Evolutionary conservation across 2,113 vertebrate species (phyloP).

Genomic region (Aythya baeri): DNA sequence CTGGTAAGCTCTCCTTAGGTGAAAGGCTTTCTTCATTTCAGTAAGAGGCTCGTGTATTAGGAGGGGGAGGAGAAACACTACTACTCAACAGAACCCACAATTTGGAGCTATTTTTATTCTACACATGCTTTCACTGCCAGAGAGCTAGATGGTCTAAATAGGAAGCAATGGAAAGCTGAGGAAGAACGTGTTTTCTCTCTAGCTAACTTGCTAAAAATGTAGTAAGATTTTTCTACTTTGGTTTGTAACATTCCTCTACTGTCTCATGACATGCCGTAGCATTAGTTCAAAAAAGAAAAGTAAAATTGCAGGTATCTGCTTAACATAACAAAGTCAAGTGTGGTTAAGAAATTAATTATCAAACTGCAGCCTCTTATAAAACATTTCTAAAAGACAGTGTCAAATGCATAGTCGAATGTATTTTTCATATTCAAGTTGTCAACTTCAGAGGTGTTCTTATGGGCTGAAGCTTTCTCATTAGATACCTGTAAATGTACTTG

Average conservation of each 20-base stretch:
- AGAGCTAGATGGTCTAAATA: neutral
- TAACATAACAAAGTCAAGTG: neutral
- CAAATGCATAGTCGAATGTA: neutral
- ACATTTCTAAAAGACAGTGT: neutral
- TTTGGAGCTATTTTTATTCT: slow-evolving; percentile 6
- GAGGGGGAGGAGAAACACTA: neutral
- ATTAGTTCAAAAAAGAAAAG: neutral
- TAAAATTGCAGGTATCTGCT: neutral
- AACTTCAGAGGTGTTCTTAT: neutral
- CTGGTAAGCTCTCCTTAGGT: neutral
- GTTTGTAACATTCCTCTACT: neutral
- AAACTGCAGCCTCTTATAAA: neutral
- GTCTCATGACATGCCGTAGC: neutral
- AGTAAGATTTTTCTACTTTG: neutral
- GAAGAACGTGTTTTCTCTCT: neutral
- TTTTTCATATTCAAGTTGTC: neutral
- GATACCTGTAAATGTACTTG: neutral
- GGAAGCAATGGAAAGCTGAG: neutral
- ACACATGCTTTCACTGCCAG: neutral
- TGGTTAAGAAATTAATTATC: neutral
- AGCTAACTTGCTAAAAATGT: neutral
- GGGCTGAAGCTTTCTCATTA: neutral
- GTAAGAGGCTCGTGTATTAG: neutral
- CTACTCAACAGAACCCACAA: neutral
- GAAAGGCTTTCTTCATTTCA: neutral